Percentiles rank a stretch among this genome's conserved stretches.
Evolutionary conservation across 2,113 vertebrate genomes (phyloP).

Genomic region (Spermophilus dauricus): DNA sequence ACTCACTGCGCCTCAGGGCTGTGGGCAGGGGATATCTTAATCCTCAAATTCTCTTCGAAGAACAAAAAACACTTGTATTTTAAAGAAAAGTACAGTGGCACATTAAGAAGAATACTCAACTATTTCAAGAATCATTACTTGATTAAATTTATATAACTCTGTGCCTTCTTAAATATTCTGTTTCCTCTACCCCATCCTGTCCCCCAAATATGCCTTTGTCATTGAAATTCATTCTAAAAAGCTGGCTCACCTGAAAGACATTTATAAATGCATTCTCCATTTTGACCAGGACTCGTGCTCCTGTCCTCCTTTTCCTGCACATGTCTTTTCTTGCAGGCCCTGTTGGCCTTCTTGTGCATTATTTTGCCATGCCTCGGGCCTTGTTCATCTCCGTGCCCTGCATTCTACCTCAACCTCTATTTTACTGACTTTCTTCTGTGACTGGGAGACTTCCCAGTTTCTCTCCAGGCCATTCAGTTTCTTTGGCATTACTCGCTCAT

Average conservation of each 20-base stretch:
- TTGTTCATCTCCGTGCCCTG: slow-evolving; percentile 68
- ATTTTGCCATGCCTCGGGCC: background rate
- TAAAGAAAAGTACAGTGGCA: background rate
- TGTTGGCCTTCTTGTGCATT: background rate
- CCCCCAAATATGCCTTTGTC: background rate
- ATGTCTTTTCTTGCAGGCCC: slow-evolving; percentile 53
- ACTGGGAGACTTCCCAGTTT: slow-evolving; percentile 79
- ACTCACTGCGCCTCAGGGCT: background rate
- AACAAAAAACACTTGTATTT: background rate
- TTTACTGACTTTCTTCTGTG: slow-evolving; percentile 75
- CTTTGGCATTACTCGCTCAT: slow-evolving; percentile 76
- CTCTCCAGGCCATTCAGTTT: slow-evolving; percentile 74
- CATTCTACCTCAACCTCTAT: slow-evolving; percentile 71
- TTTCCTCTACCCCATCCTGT: background rate
- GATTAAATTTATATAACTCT: background rate
- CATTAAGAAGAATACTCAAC: background rate
- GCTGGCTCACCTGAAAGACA: slow-evolving; percentile 41
- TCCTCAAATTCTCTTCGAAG: background rate
- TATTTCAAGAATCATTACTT: background rate
- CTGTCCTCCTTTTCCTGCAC: slow-evolving; percentile 63
- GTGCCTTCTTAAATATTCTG: background rate
- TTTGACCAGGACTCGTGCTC: background rate
- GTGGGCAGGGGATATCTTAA: background rate
- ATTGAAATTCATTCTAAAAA: slow-evolving; percentile 55
- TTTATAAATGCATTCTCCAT: slow-evolving; percentile 46